Evolutionary conservation across 2,113 vertebrate genomes (phyloP).

Genomic region (Heterotis niloticus): DNA sequence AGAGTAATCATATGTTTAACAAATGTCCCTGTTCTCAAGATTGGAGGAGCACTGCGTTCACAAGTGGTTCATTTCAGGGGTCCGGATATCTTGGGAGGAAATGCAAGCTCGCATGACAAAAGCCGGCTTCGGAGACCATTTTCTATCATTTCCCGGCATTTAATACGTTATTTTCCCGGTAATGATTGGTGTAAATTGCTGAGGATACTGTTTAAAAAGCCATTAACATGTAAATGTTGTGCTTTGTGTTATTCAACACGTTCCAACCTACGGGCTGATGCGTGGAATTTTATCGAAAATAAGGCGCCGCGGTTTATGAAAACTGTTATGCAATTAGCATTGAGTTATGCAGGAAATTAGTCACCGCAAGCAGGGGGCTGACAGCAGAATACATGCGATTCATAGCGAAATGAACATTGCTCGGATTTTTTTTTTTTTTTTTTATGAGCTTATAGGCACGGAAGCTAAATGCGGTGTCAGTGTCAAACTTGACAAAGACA

Average conservation of each 20-base stretch:
- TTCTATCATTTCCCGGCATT: constrained; percentile 28
- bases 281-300: constrained; percentile 1
- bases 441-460: neutral
- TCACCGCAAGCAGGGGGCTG: neutral
- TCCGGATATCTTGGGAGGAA: constrained; percentile 6
- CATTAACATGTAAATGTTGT: constrained; percentile 17
- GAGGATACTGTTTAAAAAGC: constrained; percentile 12
- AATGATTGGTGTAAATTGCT: neutral
- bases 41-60: constrained; percentile 40
- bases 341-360: constrained; percentile 11
- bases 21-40: constrained; percentile 31
- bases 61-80: constrained; percentile 35
- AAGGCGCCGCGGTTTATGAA: neutral
- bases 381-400: neutral
- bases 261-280: neutral
- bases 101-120: neutral
- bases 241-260: neutral
- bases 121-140: constrained; percentile 29
- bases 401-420: neutral
- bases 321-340: constrained; percentile 2
- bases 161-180: constrained; percentile 29
- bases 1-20: constrained; percentile 34
- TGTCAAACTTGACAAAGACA: neutral
- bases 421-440: too few relatives aligned
- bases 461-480: neutral